A percentile compares a stretch with the other conserved stretches of the same genome.
These are phyloP conservation scores for Phaethon lepturus DNA, from an alignment of 2,113 vertebrate genomes.

Conservation along the genomic window DNA sequence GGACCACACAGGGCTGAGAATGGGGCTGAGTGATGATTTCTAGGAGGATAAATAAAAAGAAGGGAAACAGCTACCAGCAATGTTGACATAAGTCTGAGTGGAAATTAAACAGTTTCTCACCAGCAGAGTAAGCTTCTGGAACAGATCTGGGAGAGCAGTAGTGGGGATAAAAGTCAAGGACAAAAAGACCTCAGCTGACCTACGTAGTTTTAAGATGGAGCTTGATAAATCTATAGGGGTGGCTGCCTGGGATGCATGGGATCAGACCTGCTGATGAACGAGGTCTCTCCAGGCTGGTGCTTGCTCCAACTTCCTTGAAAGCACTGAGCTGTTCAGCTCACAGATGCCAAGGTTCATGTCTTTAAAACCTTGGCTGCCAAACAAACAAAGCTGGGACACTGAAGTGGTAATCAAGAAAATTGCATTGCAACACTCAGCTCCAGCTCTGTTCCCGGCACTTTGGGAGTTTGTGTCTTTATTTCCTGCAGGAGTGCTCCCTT, in stretches of 20 bases:
- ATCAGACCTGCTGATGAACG: not conserved
- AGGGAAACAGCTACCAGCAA: slow-evolving; percentile 30
- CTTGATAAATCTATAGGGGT: not conserved
- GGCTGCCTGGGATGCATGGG: not conserved
- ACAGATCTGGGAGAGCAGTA: not conserved
- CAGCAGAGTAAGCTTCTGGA: slow-evolving; percentile 22
- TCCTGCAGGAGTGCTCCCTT: not conserved
- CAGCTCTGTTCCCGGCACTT: not conserved
- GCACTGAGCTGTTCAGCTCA: not conserved
- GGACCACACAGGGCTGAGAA: slow-evolving; percentile 50
- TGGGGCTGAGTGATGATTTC: slow-evolving; percentile 8
- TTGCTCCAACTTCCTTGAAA: not conserved
- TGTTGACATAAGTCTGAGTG: slow-evolving; percentile 56
- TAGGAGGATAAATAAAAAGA: slow-evolving; percentile 34
- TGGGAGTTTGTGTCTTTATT: not conserved
- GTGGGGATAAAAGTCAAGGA: not conserved
- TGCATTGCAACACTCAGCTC: not conserved
- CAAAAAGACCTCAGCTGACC: not conserved
- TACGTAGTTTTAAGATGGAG: not conserved
- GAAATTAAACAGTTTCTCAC: slow-evolving; percentile 51
- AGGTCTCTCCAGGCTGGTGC: not conserved
- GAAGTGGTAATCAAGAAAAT: not conserved
- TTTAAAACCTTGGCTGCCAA: not conserved
- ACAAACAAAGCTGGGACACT: not conserved
- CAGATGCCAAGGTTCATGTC: not conserved